Evolutionary conservation across 1,140 invertebrate species (phyloP).

Genomic region (Zaprionus nigranus): DNA sequence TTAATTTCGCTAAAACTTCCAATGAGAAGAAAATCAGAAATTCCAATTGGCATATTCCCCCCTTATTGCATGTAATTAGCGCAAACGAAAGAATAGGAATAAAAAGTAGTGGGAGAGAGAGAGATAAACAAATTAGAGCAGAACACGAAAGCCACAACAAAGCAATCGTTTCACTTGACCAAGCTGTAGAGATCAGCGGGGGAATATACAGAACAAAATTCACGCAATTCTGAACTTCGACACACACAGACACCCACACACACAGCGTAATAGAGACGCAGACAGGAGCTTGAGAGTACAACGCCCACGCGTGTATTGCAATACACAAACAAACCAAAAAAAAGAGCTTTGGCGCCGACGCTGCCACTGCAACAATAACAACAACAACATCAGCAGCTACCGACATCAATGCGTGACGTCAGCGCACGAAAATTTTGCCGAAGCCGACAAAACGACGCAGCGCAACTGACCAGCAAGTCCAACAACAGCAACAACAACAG

Average conservation of each 20-base stretch:
- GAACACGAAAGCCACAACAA: conserved; percentile 20
- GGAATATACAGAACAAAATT: conserved; percentile 49
- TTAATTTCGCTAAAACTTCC: not conserved
- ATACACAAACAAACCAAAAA: conserved; percentile 57
- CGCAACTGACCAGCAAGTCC: conserved; percentile 50
- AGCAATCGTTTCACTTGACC: conserved; percentile 30
- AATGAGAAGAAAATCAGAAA: conserved; percentile 4
- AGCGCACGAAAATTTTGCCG: conserved; percentile 62
- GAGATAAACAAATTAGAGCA: conserved; percentile 29
- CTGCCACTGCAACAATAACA: conserved; percentile 11
- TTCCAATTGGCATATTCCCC: conserved; percentile 48
- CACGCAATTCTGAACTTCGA: conserved; percentile 65
- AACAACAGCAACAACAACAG: conserved; percentile 25
- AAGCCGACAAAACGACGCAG: conserved; percentile 58
- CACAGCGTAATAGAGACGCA: conserved; percentile 23
- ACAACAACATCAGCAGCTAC: conserved; percentile 15
- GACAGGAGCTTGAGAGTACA: conserved; percentile 44
- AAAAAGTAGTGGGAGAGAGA: conserved; percentile 1
- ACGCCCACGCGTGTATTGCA: conserved; percentile 68
- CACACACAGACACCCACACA: conserved; percentile 27
- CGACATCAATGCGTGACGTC: conserved; percentile 63
- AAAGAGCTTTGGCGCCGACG: conserved; percentile 58
- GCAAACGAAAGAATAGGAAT: conserved; percentile 18
- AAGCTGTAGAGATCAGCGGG: conserved; percentile 4
- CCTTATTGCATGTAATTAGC: conserved; percentile 39